A percentile compares a stretch with the other conserved stretches of the same genome.
Conservation (phyloP, 2,888 invertebrate species). For the Pseudococcus jackbeardsleyi region DNA sequence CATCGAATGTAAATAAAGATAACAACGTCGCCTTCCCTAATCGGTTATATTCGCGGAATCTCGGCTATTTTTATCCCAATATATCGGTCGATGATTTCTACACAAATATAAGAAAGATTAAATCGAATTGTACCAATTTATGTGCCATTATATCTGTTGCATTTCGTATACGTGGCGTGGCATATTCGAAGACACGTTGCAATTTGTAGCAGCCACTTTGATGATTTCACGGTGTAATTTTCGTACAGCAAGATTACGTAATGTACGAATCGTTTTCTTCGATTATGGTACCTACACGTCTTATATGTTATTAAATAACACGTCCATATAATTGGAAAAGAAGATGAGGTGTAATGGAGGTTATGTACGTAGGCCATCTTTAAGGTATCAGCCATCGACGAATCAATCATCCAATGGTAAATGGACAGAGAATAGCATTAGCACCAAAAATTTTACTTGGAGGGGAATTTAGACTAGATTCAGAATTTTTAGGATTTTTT, state of each 20-base stretch:
- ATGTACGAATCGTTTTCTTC: neutral
- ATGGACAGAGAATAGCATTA: no score
- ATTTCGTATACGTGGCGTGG: neutral
- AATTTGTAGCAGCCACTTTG: neutral
- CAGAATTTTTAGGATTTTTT: no score
- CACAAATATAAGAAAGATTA: neutral
- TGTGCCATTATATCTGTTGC: neutral
- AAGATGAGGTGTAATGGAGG: neutral
- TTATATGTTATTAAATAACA: conserved; percentile 11
- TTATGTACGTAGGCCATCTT: neutral
- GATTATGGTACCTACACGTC: neutral
- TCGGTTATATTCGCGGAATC: neutral
- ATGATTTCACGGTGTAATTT: conserved; percentile 23
- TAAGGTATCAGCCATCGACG: neutral
- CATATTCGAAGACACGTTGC: neutral
- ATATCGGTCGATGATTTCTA: neutral
- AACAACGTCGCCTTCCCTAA: neutral
- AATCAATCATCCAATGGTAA: no score
- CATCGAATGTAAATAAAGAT: neutral
- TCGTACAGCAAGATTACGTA: neutral
- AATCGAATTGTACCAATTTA: neutral
- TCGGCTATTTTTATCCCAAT: neutral
- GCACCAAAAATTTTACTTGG: no score
- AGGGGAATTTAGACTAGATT: no score
- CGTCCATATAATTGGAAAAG: neutral